These are phyloP conservation scores for Helleia helle DNA, from an alignment of 2,888 invertebrate genomes.

Conservation along the genomic window DNA sequence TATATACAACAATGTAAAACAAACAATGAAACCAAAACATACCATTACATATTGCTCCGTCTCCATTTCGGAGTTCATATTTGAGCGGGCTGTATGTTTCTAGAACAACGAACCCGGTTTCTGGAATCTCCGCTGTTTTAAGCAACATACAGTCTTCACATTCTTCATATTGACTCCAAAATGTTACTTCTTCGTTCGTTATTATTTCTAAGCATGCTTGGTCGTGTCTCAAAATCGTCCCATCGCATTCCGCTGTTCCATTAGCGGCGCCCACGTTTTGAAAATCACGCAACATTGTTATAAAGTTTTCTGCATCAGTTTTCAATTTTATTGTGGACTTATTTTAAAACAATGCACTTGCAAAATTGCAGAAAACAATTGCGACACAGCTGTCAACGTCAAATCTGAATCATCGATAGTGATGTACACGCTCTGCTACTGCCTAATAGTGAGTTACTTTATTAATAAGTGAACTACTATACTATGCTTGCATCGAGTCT, in stretches of 20 bases:
- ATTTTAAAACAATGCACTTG: conserved; percentile 26
- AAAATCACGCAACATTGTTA: conserved; percentile 47
- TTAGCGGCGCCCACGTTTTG: conserved; percentile 55
- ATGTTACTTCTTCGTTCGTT: conserved; percentile 37
- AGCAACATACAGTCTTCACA: conserved; percentile 52
- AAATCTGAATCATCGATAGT: not conserved
- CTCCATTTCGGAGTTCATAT: conserved; percentile 36
- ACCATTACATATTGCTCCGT: conserved; percentile 55
- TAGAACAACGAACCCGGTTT: conserved; percentile 34
- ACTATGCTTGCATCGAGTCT: no score
- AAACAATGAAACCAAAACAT: conserved; percentile 12
- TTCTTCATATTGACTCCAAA: conserved; percentile 61
- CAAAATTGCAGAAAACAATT: conserved; percentile 25
- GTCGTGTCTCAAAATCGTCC: conserved; percentile 43
- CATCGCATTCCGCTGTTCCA: conserved; percentile 48
- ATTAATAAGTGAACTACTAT: no score
- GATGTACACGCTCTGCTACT: no score
- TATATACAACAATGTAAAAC: no score
- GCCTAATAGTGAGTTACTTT: no score
- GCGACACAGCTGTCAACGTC: not conserved
- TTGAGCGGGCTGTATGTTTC: conserved; percentile 47
- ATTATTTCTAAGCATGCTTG: conserved; percentile 61
- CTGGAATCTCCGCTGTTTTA: conserved; percentile 30
- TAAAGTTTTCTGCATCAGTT: conserved; percentile 32
- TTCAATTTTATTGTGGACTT: not conserved